A percentile compares a stretch with the other conserved stretches of the same genome.
These are phyloP conservation scores for Poeciliopsis turneri DNA, from an alignment of 2,797 vertebrate species.

Conservation along the genomic window DNA sequence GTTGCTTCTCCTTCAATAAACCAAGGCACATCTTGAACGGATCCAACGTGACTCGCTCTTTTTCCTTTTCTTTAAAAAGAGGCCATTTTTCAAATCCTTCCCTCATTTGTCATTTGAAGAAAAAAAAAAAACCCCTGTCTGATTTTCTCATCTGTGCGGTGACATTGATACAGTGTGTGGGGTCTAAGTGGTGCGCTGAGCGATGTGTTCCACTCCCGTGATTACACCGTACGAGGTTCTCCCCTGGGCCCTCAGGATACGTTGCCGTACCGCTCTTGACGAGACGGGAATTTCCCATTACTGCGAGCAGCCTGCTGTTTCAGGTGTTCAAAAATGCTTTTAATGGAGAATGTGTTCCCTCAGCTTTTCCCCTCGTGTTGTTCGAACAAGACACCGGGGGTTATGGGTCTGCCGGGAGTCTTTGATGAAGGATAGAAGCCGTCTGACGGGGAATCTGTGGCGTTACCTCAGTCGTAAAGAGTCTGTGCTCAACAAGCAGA, in stretches of 20 bases:
- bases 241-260: constrained; percentile 54
- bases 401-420: constrained; percentile 43
- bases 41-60: constrained; percentile 23
- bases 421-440: constrained; percentile 66
- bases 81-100: constrained; percentile 34
- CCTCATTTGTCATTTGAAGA: constrained; percentile 35
- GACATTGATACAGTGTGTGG: constrained; percentile 55
- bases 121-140: constrained; percentile 21
- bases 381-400: constrained; percentile 26
- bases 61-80: constrained; percentile 6
- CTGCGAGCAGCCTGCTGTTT: constrained; percentile 40
- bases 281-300: constrained; percentile 64
- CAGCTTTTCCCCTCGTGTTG: constrained; percentile 25
- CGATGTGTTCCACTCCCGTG: constrained; percentile 55
- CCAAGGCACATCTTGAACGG: background rate
- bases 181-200: constrained; percentile 52
- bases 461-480: constrained; percentile 55
- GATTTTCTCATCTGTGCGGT: constrained; percentile 23
- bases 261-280: constrained; percentile 34
- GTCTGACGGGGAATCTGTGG: constrained; percentile 41
- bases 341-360: constrained; percentile 47
- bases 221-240: constrained; percentile 61
- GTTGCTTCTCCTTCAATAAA: background rate
- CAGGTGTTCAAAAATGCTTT: constrained; percentile 65
- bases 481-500: constrained; percentile 24